Conservation (phyloP, 2,113 vertebrate species). For the Pantherophis guttatus region DNA sequence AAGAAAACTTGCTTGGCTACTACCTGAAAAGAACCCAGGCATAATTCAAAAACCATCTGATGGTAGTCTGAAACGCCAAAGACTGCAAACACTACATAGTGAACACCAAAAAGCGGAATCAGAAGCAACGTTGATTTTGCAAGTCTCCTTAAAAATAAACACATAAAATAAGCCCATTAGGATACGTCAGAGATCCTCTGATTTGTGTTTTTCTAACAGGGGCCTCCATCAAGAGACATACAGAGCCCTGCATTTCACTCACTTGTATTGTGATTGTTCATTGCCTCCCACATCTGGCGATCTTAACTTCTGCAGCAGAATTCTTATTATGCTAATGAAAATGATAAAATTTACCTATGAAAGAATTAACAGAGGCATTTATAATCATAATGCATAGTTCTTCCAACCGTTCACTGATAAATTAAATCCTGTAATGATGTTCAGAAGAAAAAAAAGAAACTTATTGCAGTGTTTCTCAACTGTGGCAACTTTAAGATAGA, state of each 20-base stretch:
- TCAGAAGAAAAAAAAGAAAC: neutral
- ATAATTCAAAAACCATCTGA: slow-evolving; percentile 89
- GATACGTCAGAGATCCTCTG: neutral
- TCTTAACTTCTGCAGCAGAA: slow-evolving; percentile 22
- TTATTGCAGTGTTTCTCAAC: neutral
- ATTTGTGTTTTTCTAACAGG: neutral
- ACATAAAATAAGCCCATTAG: slow-evolving; percentile 1
- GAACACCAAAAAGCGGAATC: slow-evolving; percentile 88
- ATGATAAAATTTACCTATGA: slow-evolving; percentile 33
- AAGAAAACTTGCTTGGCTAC: neutral
- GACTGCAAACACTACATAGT: slow-evolving; percentile 85
- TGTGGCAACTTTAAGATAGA: neutral
- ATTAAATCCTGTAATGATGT: neutral
- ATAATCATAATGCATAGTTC: neutral
- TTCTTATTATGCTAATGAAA: slow-evolving; percentile 31
- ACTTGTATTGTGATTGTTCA: slow-evolving; percentile 24
- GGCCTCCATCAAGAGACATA: neutral
- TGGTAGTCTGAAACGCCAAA: slow-evolving; percentile 70
- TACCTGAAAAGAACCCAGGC: slow-evolving; percentile 92
- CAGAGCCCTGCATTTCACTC: neutral
- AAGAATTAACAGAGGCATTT: neutral
- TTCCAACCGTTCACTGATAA: neutral
- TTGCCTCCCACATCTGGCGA: slow-evolving; percentile 22
- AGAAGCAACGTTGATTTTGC: slow-evolving; percentile 91
- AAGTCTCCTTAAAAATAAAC: slow-evolving; percentile 75